A percentile compares a stretch with the other conserved stretches of the same genome.
phyloP scores from a whole-genome alignment of 2,888 invertebrate genomes.

The Lycocerus yunnanus region DNA sequence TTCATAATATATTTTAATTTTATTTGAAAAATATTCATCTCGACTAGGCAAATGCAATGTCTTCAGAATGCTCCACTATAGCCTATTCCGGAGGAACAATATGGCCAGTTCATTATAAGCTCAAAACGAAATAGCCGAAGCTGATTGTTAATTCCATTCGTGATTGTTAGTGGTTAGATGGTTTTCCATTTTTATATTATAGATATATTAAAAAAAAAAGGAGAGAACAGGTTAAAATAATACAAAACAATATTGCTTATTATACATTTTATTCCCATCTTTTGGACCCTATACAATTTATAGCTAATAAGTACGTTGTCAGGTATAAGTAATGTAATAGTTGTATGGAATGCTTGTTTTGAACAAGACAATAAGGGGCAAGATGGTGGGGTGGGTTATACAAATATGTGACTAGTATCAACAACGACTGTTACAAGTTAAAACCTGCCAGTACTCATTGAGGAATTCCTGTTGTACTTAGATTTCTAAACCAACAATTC shows the following conservation, averaged over 20 bases:
- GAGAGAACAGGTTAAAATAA: neutral
- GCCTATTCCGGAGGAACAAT: too few species aligned
- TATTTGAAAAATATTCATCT: too few species aligned
- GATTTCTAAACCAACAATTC: conserved; percentile 54
- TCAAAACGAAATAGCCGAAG: too few species aligned
- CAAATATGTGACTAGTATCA: conserved; percentile 58
- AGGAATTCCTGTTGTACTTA: conserved; percentile 49
- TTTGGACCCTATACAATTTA: conserved; percentile 76
- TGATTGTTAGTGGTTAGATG: too few species aligned
- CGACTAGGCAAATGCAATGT: too few species aligned
- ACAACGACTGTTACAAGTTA: conserved; percentile 46
- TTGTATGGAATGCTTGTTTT: conserved; percentile 58
- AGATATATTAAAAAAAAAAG: neutral
- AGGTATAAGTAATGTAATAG: conserved; percentile 58
- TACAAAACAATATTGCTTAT: conserved; percentile 48
- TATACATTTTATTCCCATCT: conserved; percentile 74
- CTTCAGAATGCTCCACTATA: too few species aligned
- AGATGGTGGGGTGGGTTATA: conserved; percentile 57
- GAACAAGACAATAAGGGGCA: conserved; percentile 53
- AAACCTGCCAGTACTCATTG: conserved; percentile 37
- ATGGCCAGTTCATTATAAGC: too few species aligned
- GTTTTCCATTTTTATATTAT: neutral
- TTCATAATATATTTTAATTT: too few species aligned
- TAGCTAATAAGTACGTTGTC: conserved; percentile 63
- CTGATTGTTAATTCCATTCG: too few species aligned